Percentiles rank a stretch among this genome's conserved stretches.
phyloP scores from a whole-genome alignment of 2,888 invertebrate genomes.

The Onchidella celtica region DNA sequence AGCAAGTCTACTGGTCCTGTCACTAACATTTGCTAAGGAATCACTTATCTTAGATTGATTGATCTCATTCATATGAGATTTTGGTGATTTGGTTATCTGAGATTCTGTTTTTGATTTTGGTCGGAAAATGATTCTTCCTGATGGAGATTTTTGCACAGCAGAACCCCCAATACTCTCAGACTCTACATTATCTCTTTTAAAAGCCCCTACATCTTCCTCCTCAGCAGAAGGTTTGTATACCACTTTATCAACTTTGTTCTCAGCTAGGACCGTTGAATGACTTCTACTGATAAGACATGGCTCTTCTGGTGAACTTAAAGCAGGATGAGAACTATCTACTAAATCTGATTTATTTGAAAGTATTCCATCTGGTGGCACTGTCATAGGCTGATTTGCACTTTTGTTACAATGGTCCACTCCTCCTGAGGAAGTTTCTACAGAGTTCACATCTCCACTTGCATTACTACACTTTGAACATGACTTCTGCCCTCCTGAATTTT shows the following conservation, averaged over 20 bases:
- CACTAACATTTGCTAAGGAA: not conserved
- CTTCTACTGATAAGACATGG: too few relatives aligned
- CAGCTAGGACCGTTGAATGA: too few relatives aligned
- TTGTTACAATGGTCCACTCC: not conserved
- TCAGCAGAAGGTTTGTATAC: not conserved
- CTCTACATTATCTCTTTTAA: not conserved
- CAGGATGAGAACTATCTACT: too few relatives aligned
- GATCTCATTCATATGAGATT: not conserved
- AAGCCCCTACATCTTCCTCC: not conserved
- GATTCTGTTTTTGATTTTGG: not conserved
- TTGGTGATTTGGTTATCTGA: not conserved
- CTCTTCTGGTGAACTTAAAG: too few relatives aligned
- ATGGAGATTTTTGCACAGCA: not conserved
- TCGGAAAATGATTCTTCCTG: not conserved
- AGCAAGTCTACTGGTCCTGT: not conserved
- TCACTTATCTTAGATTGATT: not conserved
- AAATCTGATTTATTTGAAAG: too few relatives aligned
- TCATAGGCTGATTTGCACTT: not conserved
- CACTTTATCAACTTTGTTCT: not conserved
- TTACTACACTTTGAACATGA: not conserved
- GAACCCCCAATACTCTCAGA: not conserved
- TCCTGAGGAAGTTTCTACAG: not conserved
- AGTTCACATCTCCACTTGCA: not conserved
- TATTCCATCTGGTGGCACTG: not conserved
- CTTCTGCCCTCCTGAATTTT: not conserved